These are phyloP conservation scores for Isichthys henryi DNA, from an alignment of 2,113 vertebrate species.

Conservation along the genomic window DNA sequence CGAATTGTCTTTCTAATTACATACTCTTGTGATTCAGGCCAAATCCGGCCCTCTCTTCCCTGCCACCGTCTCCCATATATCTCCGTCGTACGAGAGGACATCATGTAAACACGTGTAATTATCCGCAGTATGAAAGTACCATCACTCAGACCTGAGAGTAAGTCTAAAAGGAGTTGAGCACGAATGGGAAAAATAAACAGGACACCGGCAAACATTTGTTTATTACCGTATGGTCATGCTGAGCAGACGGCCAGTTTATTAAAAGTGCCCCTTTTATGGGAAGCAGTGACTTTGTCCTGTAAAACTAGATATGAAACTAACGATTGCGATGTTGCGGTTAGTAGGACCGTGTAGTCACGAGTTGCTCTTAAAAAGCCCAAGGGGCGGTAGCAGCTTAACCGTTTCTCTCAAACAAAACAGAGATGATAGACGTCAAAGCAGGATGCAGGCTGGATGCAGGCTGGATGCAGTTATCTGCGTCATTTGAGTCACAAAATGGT, in stretches of 20 bases:
- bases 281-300: not conserved
- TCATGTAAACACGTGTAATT: not conserved
- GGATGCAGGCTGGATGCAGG: not conserved
- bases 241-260: not conserved
- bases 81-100: not conserved
- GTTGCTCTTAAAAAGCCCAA: not conserved
- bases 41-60: not conserved
- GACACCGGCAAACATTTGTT: not conserved
- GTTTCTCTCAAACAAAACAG: not conserved
- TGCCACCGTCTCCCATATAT: not conserved
- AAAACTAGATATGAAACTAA: slow-evolving; percentile 14
- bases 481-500: not conserved
- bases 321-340: slow-evolving; percentile 1
- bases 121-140: not conserved
- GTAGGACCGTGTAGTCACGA: not conserved
- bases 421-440: not conserved
- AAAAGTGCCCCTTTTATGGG: not conserved
- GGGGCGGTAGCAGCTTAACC: not conserved
- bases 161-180: not conserved
- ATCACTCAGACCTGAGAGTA: not conserved
- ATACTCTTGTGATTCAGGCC: not conserved
- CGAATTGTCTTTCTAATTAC: not conserved
- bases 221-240: not conserved
- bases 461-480: not conserved
- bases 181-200: not conserved